phyloP scores from a whole-genome alignment of 2,797 vertebrate genomes.

The Triplophysa bombifrons region DNA sequence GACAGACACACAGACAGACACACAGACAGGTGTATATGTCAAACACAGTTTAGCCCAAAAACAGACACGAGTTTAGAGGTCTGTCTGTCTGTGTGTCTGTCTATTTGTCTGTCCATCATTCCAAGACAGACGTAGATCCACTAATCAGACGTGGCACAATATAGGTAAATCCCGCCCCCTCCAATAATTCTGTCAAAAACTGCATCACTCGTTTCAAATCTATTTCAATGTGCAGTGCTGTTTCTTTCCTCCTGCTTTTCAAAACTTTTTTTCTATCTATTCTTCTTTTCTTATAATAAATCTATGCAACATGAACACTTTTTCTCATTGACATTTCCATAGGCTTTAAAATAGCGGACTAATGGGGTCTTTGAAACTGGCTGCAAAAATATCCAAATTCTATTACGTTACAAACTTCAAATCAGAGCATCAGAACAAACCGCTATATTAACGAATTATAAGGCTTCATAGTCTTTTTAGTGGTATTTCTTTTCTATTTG shows the following conservation, averaged over 20 bases:
- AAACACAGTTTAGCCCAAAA: slow-evolving; percentile 75
- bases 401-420: neutral
- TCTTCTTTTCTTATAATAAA: neutral
- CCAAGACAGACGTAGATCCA: slow-evolving; percentile 78
- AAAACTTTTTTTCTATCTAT: neutral
- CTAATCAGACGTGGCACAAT: slow-evolving; percentile 68
- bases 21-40: slow-evolving; percentile 79
- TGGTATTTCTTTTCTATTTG: neutral
- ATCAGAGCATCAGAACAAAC: neutral
- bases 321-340: slow-evolving; percentile 20
- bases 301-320: neutral
- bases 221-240: slow-evolving; percentile 42
- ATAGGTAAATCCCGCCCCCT: slow-evolving; percentile 71
- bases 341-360: no score
- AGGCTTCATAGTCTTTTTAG: no score
- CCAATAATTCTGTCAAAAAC: slow-evolving; percentile 43
- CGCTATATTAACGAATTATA: neutral
- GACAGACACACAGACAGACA: slow-evolving; percentile 77
- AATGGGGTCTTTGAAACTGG: neutral
- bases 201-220: slow-evolving; percentile 42
- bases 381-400: neutral
- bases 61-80: slow-evolving; percentile 79
- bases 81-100: slow-evolving; percentile 84
- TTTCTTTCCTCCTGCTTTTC: slow-evolving; percentile 22
- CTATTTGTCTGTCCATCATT: slow-evolving; percentile 79